phyloP scores from a whole-genome alignment of 1,140 invertebrate species.

The Drosophila grimshawi region DNA sequence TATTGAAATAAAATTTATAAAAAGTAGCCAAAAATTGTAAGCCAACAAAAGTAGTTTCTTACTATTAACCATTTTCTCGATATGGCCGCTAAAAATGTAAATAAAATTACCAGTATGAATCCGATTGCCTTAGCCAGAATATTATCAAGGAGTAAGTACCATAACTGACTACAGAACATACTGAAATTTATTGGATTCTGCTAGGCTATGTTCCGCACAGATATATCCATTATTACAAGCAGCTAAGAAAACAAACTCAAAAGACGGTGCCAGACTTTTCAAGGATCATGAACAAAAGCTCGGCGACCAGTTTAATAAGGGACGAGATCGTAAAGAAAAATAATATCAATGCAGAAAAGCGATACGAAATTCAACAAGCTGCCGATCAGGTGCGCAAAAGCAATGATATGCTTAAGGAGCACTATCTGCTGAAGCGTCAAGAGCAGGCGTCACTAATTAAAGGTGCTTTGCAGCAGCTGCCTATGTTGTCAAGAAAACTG shows the following conservation, averaged over 20 bases:
- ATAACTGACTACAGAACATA: background rate
- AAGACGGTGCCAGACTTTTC: background rate
- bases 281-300: background rate
- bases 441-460: background rate
- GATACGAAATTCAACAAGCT: conserved; percentile 12
- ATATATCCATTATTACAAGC: background rate
- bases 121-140: background rate
- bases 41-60: too few relatives aligned
- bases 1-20: too few relatives aligned
- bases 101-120: conserved; percentile 23
- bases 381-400: conserved; percentile 12
- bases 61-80: too few relatives aligned
- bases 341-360: background rate
- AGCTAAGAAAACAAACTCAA: background rate
- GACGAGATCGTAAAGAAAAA: background rate
- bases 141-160: conserved; percentile 6
- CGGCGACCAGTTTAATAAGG: background rate
- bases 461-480: background rate
- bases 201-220: background rate
- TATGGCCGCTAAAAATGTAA: background rate
- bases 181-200: background rate
- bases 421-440: conserved; percentile 18
- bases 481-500: conserved; percentile 14
- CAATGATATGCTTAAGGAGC: conserved; percentile 32
- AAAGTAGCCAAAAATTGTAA: too few relatives aligned